Conservation (phyloP, 1,140 invertebrate genomes). For the Drosophila ogumai region DNA sequence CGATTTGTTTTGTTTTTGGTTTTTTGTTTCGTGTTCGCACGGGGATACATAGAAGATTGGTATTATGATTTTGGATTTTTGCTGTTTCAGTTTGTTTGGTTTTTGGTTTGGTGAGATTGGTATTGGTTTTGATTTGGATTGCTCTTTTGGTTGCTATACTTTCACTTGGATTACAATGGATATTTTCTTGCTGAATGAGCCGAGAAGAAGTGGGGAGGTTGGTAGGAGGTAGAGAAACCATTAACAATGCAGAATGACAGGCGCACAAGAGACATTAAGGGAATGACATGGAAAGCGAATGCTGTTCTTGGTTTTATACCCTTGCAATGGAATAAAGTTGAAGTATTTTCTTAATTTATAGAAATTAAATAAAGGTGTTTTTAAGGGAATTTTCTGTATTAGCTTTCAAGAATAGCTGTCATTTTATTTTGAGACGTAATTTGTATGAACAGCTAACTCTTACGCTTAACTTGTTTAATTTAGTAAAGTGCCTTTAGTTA, state of each 20-base stretch:
- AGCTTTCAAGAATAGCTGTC: background rate
- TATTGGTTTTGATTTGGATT: slow-evolving; percentile 55
- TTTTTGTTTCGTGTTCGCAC: slow-evolving; percentile 54
- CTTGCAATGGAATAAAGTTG: background rate
- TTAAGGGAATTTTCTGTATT: background rate
- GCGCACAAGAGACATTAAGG: slow-evolving; percentile 16
- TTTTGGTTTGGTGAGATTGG: slow-evolving; percentile 55
- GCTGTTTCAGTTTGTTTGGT: slow-evolving; percentile 48
- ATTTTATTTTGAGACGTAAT: no score
- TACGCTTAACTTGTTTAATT: background rate
- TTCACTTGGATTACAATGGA: slow-evolving; percentile 83
- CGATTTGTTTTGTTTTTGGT: slow-evolving; percentile 19
- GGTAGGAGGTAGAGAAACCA: slow-evolving; percentile 57
- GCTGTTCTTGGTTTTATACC: slow-evolving; percentile 15
- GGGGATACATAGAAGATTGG: slow-evolving; percentile 80
- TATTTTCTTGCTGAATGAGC: slow-evolving; percentile 80
- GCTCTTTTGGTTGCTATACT: slow-evolving; percentile 81
- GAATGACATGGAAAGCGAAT: slow-evolving; percentile 22
- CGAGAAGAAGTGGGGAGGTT: slow-evolving; percentile 57
- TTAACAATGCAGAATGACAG: slow-evolving; percentile 59
- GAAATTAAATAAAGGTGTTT: background rate
- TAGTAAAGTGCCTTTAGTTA: background rate
- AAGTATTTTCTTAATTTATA: background rate
- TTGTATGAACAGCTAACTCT: no score
- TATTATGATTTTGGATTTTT: slow-evolving; percentile 74